Evolutionary conservation across 2,888 invertebrate species (phyloP).

Genomic region (Myopa tessellatipennis): DNA sequence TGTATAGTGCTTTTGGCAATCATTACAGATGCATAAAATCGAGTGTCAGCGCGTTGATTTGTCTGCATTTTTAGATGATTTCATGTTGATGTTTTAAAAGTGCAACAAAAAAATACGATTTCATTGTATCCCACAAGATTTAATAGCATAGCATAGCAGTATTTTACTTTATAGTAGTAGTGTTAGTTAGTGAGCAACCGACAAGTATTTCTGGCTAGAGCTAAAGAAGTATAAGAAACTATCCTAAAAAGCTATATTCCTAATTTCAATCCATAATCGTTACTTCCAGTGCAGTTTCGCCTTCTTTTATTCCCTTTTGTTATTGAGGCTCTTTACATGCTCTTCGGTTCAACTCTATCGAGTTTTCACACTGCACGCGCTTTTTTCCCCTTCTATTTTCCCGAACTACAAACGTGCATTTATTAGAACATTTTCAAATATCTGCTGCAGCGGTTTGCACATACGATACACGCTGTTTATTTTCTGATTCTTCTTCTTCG

Average conservation of each 20-base stretch:
- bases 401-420: slow-evolving; percentile 9
- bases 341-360: slow-evolving; percentile 29
- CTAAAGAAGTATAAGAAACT: too few species aligned
- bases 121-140: neutral
- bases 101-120: neutral
- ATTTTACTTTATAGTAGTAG: too few species aligned
- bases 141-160: neutral
- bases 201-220: neutral
- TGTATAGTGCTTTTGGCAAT: slow-evolving; percentile 40
- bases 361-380: slow-evolving; percentile 39
- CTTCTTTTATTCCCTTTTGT: neutral
- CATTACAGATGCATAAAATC: slow-evolving; percentile 42
- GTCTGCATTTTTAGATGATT: slow-evolving; percentile 26
- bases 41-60: slow-evolving; percentile 45
- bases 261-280: neutral
- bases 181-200: neutral
- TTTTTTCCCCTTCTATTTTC: slow-evolving; percentile 19
- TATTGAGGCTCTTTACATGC: neutral
- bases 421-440: slow-evolving; percentile 29
- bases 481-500: slow-evolving; percentile 55
- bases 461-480: slow-evolving; percentile 48
- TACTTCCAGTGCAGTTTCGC: neutral
- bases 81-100: slow-evolving; percentile 22
- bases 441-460: slow-evolving; percentile 49
- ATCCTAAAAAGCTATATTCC: too few species aligned